Percentiles rank a stretch among this genome's conserved stretches.
Conservation (phyloP, 2,888 invertebrate species). For the Coelogynopora nodosa region DNA sequence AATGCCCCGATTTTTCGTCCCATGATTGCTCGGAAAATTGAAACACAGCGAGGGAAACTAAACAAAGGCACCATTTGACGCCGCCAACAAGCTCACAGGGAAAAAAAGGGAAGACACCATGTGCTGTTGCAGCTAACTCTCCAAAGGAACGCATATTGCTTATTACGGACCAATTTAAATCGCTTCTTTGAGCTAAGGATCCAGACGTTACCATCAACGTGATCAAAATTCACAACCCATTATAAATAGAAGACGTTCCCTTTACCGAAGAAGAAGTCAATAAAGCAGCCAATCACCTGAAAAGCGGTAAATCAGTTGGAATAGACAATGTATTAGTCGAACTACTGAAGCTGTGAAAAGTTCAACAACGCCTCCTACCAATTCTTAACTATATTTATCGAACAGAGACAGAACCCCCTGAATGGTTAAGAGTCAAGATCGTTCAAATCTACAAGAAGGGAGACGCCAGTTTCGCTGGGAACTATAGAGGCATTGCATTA, state of each 20-base stretch:
- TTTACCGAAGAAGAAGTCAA: neutral
- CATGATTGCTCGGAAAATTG: too few species aligned
- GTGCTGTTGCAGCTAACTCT: neutral
- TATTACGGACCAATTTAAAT: neutral
- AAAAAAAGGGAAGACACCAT: too few species aligned
- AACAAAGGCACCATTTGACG: too few species aligned
- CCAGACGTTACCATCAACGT: neutral
- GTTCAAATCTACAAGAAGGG: neutral
- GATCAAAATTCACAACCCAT: neutral
- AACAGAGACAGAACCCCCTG: neutral
- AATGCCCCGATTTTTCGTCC: too few species aligned
- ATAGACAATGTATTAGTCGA: neutral
- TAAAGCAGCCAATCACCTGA: neutral
- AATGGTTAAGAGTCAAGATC: neutral
- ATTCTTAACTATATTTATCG: neutral
- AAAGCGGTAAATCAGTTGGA: neutral
- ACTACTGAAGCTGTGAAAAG: neutral
- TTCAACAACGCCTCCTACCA: neutral
- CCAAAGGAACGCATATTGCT: neutral
- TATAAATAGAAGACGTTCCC: neutral
- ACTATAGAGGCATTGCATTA: neutral
- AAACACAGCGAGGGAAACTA: too few species aligned
- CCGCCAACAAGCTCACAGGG: too few species aligned
- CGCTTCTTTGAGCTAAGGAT: neutral
- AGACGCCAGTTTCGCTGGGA: neutral